phyloP scores from a whole-genome alignment of 2,113 vertebrate species.

The Emydocephalus ijimae region DNA sequence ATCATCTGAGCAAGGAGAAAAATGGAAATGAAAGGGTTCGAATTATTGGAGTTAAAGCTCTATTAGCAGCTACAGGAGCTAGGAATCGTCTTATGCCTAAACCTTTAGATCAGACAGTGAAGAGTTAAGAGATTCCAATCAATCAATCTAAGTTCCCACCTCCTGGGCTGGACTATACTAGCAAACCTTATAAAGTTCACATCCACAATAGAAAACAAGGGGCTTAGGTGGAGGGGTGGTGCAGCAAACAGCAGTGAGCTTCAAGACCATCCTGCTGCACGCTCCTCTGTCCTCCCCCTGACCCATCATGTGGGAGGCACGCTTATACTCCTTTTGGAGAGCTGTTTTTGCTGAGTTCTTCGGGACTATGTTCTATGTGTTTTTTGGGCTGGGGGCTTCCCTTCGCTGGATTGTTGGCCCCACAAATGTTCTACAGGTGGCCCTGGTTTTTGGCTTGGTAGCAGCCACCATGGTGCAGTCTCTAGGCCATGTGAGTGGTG shows the following conservation, averaged over 20 bases:
- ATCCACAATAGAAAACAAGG: conserved; percentile 39
- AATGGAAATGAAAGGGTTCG: neutral
- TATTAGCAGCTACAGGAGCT: neutral
- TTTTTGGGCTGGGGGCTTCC: conserved; percentile 88
- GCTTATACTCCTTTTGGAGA: conserved; percentile 92
- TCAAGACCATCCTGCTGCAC: conserved; percentile 19
- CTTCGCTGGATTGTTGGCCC: conserved; percentile 85
- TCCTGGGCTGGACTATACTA: conserved; percentile 40
- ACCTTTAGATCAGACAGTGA: conserved; percentile 35
- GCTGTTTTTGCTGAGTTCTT: conserved; percentile 91
- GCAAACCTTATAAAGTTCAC: conserved; percentile 66
- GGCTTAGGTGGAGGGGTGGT: conserved; percentile 15
- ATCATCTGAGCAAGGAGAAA: neutral
- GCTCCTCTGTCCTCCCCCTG: conserved; percentile 30
- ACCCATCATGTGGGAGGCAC: conserved; percentile 89
- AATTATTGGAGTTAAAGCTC: neutral
- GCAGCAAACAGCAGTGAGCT: conserved; percentile 34
- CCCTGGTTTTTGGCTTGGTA: conserved; percentile 87
- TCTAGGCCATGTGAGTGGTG: conserved; percentile 89
- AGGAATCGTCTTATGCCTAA: neutral
- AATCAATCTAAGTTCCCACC: conserved; percentile 41
- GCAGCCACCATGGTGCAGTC: conserved; percentile 88
- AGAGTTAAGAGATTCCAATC: conserved; percentile 62
- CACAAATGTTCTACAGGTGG: conserved; percentile 80
- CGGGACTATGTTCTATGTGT: conserved; percentile 90